A percentile compares a stretch with the other conserved stretches of the same genome.
Conservation (phyloP, 2,888 invertebrate genomes). For the Folsomia manolachei region DNA sequence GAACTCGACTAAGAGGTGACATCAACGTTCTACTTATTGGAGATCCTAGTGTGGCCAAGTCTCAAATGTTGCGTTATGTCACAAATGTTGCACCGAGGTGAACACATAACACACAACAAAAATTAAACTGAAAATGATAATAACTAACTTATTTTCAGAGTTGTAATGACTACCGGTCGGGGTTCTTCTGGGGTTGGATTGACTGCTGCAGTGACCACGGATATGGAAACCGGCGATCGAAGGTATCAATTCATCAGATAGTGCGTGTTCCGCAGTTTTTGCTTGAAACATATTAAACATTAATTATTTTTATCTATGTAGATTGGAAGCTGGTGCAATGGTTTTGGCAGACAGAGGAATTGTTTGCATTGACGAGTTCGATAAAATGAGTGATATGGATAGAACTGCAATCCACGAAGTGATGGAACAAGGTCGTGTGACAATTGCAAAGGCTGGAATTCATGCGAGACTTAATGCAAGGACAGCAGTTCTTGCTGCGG, state of each 20-base stretch:
- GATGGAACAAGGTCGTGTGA: conserved; percentile 97
- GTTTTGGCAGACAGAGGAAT: conserved; percentile 79
- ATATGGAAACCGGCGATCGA: conserved; percentile 85
- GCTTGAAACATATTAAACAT: not conserved
- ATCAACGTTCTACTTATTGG: conserved; percentile 93
- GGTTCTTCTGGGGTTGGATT: conserved; percentile 98
- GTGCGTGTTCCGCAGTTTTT: not conserved
- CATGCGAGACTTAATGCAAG: conserved; percentile 96
- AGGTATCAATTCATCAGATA: conserved; percentile 54
- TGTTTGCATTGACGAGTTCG: conserved; percentile 99
- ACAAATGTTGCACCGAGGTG: conserved; percentile 89
- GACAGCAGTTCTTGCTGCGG: conserved; percentile 97
- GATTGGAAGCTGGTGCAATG: conserved; percentile 98
- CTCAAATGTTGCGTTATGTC: conserved; percentile 90
- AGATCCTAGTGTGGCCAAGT: conserved; percentile 98
- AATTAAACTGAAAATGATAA: too few relatives aligned
- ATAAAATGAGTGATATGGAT: conserved; percentile 99
- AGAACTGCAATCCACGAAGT: conserved; percentile 99
- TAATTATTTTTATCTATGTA: conserved; percentile 49
- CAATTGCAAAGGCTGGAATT: conserved; percentile 96
- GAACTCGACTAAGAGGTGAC: conserved; percentile 83
- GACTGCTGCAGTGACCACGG: conserved; percentile 96
- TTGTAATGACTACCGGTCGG: conserved; percentile 94
- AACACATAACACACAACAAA: too few relatives aligned
- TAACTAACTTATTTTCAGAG: too few relatives aligned